Evolutionary conservation across 2,113 vertebrate genomes (phyloP).

Genomic region (Emydocephalus ijimae): DNA sequence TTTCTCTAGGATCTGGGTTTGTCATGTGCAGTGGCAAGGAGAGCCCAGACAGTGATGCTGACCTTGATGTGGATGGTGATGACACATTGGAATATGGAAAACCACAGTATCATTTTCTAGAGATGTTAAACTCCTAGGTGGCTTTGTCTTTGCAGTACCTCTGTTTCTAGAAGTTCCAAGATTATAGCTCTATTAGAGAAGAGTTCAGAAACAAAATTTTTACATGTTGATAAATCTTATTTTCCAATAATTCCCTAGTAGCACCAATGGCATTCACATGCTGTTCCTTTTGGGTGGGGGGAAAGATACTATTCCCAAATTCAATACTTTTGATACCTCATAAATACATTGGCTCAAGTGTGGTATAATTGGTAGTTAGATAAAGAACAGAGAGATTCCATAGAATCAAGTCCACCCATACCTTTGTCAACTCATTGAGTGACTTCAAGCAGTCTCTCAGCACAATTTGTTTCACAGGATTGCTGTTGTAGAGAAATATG

Average conservation of each 20-base stretch:
- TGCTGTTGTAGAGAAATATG: neutral
- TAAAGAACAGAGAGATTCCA: neutral
- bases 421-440: neutral
- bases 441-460: neutral
- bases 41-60: slow-evolving; percentile 93
- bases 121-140: slow-evolving; percentile 26
- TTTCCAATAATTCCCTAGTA: neutral
- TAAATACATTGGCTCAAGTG: neutral
- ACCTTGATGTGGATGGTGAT: slow-evolving; percentile 96
- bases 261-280: neutral
- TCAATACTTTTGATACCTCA: neutral
- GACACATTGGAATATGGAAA: slow-evolving; percentile 98
- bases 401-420: neutral
- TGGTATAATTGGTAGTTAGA: neutral
- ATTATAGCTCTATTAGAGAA: neutral
- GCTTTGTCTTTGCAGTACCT: neutral
- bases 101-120: slow-evolving; percentile 92
- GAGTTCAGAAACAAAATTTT: neutral
- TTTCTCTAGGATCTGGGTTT: slow-evolving; percentile 88
- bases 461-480: neutral
- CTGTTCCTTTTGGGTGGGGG: neutral
- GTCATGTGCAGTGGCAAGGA: slow-evolving; percentile 96
- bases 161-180: neutral
- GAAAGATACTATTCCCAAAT: neutral
- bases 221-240: neutral